Conservation (phyloP, 92 coral and sea anemone species). For the Actinernus sp. region DNA sequence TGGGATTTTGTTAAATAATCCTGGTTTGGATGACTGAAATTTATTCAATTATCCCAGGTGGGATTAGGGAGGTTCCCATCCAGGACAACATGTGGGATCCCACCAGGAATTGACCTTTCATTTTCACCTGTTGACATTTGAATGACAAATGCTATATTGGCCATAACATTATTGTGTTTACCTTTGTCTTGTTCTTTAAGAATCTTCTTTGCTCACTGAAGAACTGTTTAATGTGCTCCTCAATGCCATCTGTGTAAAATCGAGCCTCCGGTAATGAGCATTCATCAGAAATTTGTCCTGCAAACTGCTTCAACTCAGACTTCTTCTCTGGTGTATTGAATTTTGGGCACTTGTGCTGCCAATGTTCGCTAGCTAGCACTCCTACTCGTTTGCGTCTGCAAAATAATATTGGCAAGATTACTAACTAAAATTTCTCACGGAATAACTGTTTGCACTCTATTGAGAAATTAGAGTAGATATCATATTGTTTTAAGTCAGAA, state of each 20-base stretch:
- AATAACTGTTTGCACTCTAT: conserved; percentile 12
- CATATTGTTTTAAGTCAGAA: too few species aligned
- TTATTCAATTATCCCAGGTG: too few species aligned
- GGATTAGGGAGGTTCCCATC: too few species aligned
- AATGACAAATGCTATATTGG: too few species aligned
- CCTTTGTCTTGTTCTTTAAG: conserved; percentile 2
- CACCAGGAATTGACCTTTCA: too few species aligned
- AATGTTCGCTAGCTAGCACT: conserved; percentile 23
- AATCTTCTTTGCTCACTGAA: conserved; percentile 26
- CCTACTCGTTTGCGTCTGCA: conserved; percentile 40
- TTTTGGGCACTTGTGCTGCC: conserved; percentile 18
- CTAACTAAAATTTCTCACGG: background rate
- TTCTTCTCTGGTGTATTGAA: conserved; percentile 25
- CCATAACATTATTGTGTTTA: too few species aligned
- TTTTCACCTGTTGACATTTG: too few species aligned
- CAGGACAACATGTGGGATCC: too few species aligned
- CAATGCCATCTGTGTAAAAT: conserved; percentile 27
- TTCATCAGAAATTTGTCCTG: conserved; percentile 7
- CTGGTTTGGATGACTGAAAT: too few species aligned
- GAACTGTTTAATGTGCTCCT: conserved; percentile 11
- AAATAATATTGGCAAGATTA: conserved; percentile 2
- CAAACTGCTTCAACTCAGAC: conserved; percentile 22
- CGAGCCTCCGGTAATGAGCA: conserved; percentile 15
- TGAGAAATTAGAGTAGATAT: too few species aligned
- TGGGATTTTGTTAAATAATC: too few species aligned